Evolutionary conservation across 2,888 invertebrate genomes (phyloP).

Genomic region (Crossocerus cetratus): DNA sequence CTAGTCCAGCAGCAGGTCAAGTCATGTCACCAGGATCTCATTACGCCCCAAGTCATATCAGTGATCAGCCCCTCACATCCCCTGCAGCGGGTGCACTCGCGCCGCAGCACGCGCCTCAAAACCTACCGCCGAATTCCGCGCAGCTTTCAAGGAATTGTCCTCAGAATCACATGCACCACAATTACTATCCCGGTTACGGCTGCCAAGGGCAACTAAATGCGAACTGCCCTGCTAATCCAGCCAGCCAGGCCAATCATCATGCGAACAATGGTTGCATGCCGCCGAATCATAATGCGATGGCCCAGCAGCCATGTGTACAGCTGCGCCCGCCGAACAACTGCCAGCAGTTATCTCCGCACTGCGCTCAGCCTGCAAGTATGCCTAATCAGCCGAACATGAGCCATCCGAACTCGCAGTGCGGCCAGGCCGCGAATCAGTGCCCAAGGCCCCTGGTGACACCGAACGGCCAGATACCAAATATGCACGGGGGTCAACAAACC

Average conservation of each 20-base stretch:
- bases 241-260: conserved; percentile 58
- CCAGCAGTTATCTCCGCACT: conserved; percentile 68
- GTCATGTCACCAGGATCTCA: conserved; percentile 74
- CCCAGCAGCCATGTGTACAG: conserved; percentile 55
- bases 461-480: conserved; percentile 46
- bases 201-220: conserved; percentile 64
- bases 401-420: conserved; percentile 56
- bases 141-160: conserved; percentile 71
- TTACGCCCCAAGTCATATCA: conserved; percentile 68
- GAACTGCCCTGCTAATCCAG: conserved; percentile 34
- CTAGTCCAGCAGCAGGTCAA: conserved; percentile 66
- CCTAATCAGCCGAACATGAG: conserved; percentile 39
- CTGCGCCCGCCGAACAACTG: conserved; percentile 60
- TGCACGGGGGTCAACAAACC: conserved; percentile 51
- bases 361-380: conserved; percentile 71
- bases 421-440: conserved; percentile 72
- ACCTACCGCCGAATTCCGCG: conserved; percentile 69
- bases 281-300: conserved; percentile 46
- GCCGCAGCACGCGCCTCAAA: conserved; percentile 70
- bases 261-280: conserved; percentile 56
- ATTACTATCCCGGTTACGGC: conserved; percentile 66
- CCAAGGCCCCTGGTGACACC: conserved; percentile 61
- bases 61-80: conserved; percentile 73
- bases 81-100: conserved; percentile 73
- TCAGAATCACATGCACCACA: conserved; percentile 63